These are phyloP conservation scores for Drosophila percnosoma DNA, from an alignment of 2,888 invertebrate genomes.

Conservation along the genomic window DNA sequence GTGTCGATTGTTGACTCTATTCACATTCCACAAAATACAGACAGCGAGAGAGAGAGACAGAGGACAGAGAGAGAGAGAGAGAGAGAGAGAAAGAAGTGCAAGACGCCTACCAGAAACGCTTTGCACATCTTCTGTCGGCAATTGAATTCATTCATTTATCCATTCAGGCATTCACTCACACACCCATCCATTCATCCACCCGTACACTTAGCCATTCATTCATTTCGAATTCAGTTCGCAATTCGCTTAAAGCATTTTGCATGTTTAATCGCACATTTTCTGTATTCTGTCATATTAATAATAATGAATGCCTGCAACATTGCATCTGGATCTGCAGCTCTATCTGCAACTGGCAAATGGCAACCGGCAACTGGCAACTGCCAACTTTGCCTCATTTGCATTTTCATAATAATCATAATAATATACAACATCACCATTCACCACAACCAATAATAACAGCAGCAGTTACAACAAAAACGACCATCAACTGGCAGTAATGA, in stretches of 20 bases:
- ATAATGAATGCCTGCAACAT: constrained; percentile 58
- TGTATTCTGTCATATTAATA: constrained; percentile 52
- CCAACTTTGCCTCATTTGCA: constrained; percentile 72
- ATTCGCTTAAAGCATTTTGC: constrained; percentile 73
- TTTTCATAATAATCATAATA: constrained; percentile 75
- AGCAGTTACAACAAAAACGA: constrained; percentile 30
- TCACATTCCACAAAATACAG: constrained; percentile 2
- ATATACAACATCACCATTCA: constrained; percentile 39
- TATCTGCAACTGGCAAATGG: constrained; percentile 23
- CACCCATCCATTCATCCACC: background rate
- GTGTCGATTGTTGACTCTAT: constrained; percentile 38
- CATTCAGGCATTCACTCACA: constrained; percentile 6
- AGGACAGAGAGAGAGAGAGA: background rate
- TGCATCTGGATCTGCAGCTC: constrained; percentile 24
- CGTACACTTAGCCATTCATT: constrained; percentile 35
- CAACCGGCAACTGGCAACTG: constrained; percentile 25
- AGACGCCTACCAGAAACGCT: background rate
- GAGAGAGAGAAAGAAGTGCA: background rate
- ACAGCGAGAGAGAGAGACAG: background rate
- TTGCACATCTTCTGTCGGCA: constrained; percentile 39
- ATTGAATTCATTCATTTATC: constrained; percentile 37
- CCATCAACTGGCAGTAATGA: constrained; percentile 44
- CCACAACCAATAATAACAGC: constrained; percentile 13
- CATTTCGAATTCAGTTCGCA: constrained; percentile 54
- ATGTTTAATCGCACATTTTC: constrained; percentile 57